Conservation (phyloP, 2,797 vertebrate genomes). For the Pangasius krempfi region DNA sequence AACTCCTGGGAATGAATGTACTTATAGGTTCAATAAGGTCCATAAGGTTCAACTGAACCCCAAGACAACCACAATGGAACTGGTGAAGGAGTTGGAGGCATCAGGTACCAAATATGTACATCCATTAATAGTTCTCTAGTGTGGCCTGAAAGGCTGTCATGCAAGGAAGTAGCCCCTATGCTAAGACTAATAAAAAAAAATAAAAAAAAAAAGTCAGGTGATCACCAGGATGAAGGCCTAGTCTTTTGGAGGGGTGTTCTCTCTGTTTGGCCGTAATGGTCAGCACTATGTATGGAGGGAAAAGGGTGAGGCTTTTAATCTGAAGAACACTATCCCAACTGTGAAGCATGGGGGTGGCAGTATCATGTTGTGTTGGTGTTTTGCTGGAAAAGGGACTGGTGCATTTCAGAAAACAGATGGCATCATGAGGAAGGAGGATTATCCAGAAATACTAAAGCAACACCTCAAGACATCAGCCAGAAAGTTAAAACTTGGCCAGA, state of each 20-base stretch:
- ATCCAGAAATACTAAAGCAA: background rate
- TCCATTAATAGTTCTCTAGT: too few relatives aligned
- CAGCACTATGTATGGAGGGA: background rate
- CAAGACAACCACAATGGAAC: background rate
- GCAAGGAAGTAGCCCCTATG: background rate
- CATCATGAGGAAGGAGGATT: background rate
- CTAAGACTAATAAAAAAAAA: background rate
- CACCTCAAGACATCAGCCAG: background rate
- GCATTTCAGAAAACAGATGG: background rate
- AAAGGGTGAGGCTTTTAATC: background rate
- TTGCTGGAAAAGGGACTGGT: background rate
- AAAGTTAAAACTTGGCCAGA: background rate
- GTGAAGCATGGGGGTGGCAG: background rate
- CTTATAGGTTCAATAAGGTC: background rate
- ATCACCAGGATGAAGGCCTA: background rate
- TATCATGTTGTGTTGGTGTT: background rate
- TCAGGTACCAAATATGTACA: too few relatives aligned
- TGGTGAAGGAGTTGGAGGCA: too few relatives aligned
- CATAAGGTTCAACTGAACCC: too few relatives aligned
- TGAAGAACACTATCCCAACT: background rate
- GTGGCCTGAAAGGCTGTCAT: too few relatives aligned
- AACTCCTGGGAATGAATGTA: background rate
- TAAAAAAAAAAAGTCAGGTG: background rate
- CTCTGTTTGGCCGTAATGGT: background rate
- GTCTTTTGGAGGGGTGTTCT: background rate